Base-by-base conservation (phyloP, 1,140 invertebrate species). In the Acromyrmex charruanus region DNA sequence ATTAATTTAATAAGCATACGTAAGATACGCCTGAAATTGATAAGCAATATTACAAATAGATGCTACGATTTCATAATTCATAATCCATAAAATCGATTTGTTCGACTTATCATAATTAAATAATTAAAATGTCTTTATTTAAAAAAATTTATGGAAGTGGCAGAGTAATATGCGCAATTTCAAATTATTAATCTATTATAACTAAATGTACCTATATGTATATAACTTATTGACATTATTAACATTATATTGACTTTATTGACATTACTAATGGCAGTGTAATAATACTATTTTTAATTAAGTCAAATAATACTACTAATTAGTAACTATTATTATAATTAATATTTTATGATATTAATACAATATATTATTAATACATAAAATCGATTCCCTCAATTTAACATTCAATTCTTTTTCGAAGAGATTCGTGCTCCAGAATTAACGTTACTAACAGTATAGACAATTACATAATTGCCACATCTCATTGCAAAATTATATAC, bases 381-480 rank as follows among this genome's bases (percentile, higher is more conserved):
- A 68, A 51, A 44, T 68, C 2, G 3, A 44, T 44, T 35, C 10
- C 16, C 10, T 7, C 10, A 68, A 68, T 68, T 0, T 39, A 39
- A n/a, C 12, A 44, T 7, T 25, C 5, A 44, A 28, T 49, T 49
- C 25, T n/a, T 28, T 5, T 68, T 63, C 44, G 39, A 28, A n/a
- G 12, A 44, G 35, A 49, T 14, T 21, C 16, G 1, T 21, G 18
- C 5, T 35, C 7, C 3, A 51, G 14, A 77, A 44, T 68, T 49
- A 65, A 18, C 0, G 2, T 69, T 51, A 10, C 31, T 39, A 39
- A 39, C 0, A 39, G 21, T 10, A 3, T 35, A 80, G 7, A 9
- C 9, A 84, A 75, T 75, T 51, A 61, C 63, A 44, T 35, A 84
- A 84, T 74, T 84, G 44, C 2, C 31, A 51, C 25, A 5, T 71